phyloP scores from a whole-genome alignment of 2,113 vertebrate species.

The Penelope pileata region DNA sequence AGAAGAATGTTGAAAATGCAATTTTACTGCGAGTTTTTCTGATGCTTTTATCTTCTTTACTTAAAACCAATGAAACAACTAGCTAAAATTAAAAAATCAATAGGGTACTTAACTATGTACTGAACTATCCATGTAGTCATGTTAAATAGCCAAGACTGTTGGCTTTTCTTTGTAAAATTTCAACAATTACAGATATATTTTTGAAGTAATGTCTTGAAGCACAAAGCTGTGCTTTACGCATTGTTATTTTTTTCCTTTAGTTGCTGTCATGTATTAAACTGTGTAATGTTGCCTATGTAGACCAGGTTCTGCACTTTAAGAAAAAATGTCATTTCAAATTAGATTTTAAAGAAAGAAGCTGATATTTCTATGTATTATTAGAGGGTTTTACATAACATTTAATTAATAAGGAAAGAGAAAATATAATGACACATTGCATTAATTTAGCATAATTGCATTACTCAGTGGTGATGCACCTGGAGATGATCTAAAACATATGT shows the following conservation, averaged over 20 bases:
- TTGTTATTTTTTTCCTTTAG: background rate
- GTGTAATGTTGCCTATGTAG: background rate
- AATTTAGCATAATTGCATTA: conserved; percentile 26
- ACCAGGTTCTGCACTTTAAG: background rate
- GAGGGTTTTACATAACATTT: conserved; percentile 11
- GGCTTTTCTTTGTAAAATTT: background rate
- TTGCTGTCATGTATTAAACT: background rate
- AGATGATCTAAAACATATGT: background rate
- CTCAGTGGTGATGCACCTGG: background rate
- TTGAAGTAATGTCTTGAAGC: background rate
- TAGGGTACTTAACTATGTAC: background rate
- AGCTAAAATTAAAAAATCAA: background rate
- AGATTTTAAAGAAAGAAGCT: background rate
- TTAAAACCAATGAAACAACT: background rate
- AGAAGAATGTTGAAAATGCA: background rate
- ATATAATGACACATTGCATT: background rate
- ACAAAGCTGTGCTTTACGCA: background rate
- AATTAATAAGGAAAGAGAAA: conserved; percentile 8
- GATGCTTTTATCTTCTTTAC: background rate
- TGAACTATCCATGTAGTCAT: background rate
- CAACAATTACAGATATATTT: background rate
- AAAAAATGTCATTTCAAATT: background rate
- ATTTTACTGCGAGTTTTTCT: background rate
- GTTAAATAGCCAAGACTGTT: background rate
- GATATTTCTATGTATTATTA: background rate